phyloP scores from a whole-genome alignment of 2,888 invertebrate genomes.

The Cantharis lateralis region DNA sequence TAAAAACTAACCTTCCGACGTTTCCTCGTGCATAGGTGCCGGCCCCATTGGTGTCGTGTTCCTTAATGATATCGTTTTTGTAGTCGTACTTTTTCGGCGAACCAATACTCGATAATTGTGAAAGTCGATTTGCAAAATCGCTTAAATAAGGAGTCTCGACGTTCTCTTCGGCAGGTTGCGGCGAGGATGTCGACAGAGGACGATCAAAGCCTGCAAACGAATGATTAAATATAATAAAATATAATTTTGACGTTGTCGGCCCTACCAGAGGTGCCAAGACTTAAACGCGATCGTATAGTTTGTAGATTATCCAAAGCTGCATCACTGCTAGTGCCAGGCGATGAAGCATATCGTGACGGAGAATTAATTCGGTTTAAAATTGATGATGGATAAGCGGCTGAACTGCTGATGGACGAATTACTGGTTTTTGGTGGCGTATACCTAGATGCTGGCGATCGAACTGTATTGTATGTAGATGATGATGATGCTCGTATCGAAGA shows the following conservation, averaged over 20 bases:
- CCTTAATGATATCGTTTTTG: conserved; percentile 51
- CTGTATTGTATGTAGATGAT: not conserved
- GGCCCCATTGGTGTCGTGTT: conserved; percentile 52
- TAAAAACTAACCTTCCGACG: conserved; percentile 32
- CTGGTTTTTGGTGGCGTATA: not conserved
- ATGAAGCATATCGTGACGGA: conserved; percentile 43
- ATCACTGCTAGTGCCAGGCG: conserved; percentile 34
- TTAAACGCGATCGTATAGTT: conserved; percentile 64
- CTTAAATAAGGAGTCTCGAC: conserved; percentile 72
- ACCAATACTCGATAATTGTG: conserved; percentile 46
- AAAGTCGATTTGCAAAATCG: conserved; percentile 69
- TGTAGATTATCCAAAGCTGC: conserved; percentile 61
- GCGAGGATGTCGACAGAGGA: conserved; percentile 34
- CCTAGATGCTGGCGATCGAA: not conserved
- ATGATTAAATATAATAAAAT: not conserved
- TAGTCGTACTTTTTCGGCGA: conserved; percentile 43
- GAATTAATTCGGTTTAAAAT: conserved; percentile 1
- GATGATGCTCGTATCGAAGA: not conserved
- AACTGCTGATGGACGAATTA: not conserved
- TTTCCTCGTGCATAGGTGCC: conserved; percentile 27
- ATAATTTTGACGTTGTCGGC: not conserved
- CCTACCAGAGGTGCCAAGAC: conserved; percentile 56
- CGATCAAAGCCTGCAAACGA: conserved; percentile 41
- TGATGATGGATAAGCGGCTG: not conserved
- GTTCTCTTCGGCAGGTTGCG: conserved; percentile 43